These are phyloP conservation scores for Pao palembangensis DNA, from an alignment of 2,113 vertebrate genomes.

Conservation along the genomic window DNA sequence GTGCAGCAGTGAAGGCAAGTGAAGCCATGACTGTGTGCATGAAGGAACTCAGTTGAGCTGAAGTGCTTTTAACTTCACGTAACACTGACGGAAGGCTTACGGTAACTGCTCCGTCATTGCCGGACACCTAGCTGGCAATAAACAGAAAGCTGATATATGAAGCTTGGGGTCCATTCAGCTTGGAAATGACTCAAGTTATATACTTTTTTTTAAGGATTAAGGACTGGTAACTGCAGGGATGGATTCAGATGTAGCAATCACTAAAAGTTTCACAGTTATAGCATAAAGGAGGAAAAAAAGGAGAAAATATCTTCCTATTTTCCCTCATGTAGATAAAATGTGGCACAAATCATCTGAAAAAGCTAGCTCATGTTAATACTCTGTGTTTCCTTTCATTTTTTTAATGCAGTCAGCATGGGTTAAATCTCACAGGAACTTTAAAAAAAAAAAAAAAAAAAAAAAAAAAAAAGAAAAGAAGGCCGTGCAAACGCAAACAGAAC, in stretches of 20 bases:
- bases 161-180: neutral
- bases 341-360: constrained; percentile 36
- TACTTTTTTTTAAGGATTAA: constrained; percentile 11
- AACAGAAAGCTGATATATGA: neutral
- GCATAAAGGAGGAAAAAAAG: constrained; percentile 6
- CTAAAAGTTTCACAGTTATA: constrained; percentile 45
- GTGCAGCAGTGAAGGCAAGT: too few relatives aligned
- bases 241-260: constrained; percentile 38
- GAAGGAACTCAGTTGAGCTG: too few relatives aligned
- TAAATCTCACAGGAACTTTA: constrained; percentile 42
- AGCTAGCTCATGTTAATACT: constrained; percentile 42
- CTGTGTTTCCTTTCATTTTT: constrained; percentile 11
- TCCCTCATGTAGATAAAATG: constrained; percentile 20
- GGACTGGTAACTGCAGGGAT: constrained; percentile 36
- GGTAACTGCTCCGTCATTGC: neutral
- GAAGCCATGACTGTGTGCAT: too few relatives aligned
- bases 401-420: constrained; percentile 35
- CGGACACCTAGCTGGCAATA: neutral
- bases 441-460: constrained; percentile 1
- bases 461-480: constrained; percentile 14
- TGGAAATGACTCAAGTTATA: constrained; percentile 14
- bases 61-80: too few relatives aligned
- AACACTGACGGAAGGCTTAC: neutral
- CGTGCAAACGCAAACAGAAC: constrained; percentile 43
- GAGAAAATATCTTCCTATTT: constrained; percentile 21